Percentiles rank a stretch among this genome's conserved stretches.
Evolutionary conservation across 2,113 vertebrate species (phyloP).

Genomic region (Vulpes ferrilata): DNA sequence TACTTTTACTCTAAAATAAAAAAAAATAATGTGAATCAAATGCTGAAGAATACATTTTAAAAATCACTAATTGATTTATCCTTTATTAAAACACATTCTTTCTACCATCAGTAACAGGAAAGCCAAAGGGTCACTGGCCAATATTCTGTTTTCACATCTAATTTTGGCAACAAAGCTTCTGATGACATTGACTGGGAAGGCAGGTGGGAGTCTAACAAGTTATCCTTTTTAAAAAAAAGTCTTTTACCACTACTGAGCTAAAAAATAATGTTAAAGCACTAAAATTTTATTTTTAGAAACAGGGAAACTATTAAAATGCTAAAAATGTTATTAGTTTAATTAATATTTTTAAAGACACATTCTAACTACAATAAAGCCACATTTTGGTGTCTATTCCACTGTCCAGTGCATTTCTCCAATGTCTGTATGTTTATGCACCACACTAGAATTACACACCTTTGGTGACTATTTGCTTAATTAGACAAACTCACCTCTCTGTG

Average conservation of each 20-base stretch:
- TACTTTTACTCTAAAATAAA: constrained; percentile 24
- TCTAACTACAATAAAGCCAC: constrained; percentile 10
- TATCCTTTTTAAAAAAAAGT: constrained; percentile 20
- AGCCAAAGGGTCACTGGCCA: not conserved
- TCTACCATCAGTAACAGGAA: not conserved
- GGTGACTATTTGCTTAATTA: constrained; percentile 81
- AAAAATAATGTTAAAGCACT: constrained; percentile 48
- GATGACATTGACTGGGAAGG: not conserved
- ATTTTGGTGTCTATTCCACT: not conserved
- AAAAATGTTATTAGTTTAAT: constrained; percentile 63
- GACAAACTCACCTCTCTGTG: constrained; percentile 93
- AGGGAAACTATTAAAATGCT: constrained; percentile 69
- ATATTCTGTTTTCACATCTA: not conserved
- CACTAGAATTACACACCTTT: constrained; percentile 80
- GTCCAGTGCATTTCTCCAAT: not conserved
- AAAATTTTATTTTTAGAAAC: constrained; percentile 68
- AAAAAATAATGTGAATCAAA: constrained; percentile 45
- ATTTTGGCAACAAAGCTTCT: not conserved
- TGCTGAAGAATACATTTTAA: not conserved
- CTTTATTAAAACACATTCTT: constrained; percentile 45
- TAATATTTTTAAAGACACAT: constrained; percentile 57
- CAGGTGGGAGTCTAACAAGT: not conserved
- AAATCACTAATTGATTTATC: constrained; percentile 5
- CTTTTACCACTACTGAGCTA: constrained; percentile 73
- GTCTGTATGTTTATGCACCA: constrained; percentile 60